phyloP scores from a whole-genome alignment of 2,797 vertebrate genomes.

The Leptoclinus maculatus region DNA sequence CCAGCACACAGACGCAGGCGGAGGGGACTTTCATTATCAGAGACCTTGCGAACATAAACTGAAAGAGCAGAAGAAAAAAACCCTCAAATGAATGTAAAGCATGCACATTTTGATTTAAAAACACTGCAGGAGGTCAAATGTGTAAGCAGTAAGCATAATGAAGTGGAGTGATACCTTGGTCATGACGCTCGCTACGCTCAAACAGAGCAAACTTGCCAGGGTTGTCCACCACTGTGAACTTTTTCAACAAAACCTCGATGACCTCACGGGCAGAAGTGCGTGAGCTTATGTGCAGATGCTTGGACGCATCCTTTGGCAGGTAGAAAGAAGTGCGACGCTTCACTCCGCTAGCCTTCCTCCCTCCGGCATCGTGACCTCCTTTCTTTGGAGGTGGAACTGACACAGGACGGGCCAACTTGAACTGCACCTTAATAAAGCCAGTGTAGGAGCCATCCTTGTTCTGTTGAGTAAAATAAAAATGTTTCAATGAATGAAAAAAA shows the following conservation, averaged over 20 bases:
- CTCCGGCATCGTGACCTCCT: conserved; percentile 78
- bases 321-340: conserved; percentile 96
- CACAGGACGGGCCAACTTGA: conserved; percentile 93
- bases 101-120: neutral
- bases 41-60: conserved; percentile 93
- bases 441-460: conserved; percentile 96
- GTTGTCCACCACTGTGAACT: conserved; percentile 96
- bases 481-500: neutral
- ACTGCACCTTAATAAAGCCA: conserved; percentile 96
- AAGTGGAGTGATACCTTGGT: conserved; percentile 86
- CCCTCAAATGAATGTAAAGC: neutral
- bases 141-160: neutral
- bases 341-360: conserved; percentile 77
- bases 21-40: conserved; percentile 89
- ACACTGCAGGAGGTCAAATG: neutral
- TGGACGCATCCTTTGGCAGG: conserved; percentile 94
- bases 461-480: conserved; percentile 70
- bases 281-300: conserved; percentile 95
- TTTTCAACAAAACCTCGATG: conserved; percentile 94
- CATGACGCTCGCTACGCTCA: conserved; percentile 92
- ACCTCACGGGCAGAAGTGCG: conserved; percentile 91
- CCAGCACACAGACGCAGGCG: conserved; percentile 89
- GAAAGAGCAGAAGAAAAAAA: conserved; percentile 26
- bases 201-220: conserved; percentile 97
- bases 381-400: conserved; percentile 90